Base-by-base conservation (phyloP, 2,797 vertebrate species). In the Otolemur crassicaudatus region DNA sequence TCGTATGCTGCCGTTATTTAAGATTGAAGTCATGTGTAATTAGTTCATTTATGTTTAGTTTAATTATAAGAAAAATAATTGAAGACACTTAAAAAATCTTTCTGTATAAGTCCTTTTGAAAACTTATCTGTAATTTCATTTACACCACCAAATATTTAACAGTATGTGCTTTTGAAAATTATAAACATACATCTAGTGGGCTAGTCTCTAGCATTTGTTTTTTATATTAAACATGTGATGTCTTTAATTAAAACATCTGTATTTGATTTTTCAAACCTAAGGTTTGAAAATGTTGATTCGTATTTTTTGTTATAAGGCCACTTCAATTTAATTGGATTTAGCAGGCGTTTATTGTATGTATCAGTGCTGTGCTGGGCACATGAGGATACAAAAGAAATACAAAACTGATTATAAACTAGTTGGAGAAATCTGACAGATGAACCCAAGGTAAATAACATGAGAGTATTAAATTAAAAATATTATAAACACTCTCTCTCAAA, bases 161-260 rank as follows among this genome's bases (percentile, higher is more conserved):
- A 83, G 85, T 97, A 90, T 96, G 94, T 97, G 70, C 58, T 82
- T 97, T 96, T 97, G 84, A 98, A 98, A 98, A 97, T 97, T 98
- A 94, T 98, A 97, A 98, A 97, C 79, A 61, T 97, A 81, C 46
- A 98, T 97, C 69, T 97, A 95, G 96, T 98, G 93, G 87, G 58
- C 31, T 85, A 98, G 75, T 92, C 87, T 95, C 73, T 96, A 82
- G 90, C 95, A 81, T 97, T 98, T 97, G 76, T 88, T 79, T 29
- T 97, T 94, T 94, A 95, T 97, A 95, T 95, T 98, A 97, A 98
- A 96, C 83, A 97, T 61, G 69, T 43, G 86, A 10, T 95, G 79
- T 91, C 96, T 98, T 94, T 97, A 94, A 98, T 98, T 97, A 97
- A 98, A 98, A 96, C 98, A 98, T 98, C 96, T 98, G 97, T 90